Conservation (phyloP, 1,140 invertebrate genomes). For the Delia radicum region DNA sequence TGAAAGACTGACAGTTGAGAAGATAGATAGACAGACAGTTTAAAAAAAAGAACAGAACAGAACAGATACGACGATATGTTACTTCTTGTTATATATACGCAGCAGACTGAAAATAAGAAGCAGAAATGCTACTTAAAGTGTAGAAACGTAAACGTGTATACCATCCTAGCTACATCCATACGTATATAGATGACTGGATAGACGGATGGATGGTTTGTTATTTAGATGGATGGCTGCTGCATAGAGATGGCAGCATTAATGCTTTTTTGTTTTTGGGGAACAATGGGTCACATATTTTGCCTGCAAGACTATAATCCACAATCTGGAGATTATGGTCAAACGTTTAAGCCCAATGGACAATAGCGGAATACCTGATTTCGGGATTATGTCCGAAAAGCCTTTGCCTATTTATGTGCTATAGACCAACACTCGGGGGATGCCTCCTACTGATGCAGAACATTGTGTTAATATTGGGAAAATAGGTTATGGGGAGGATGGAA, state of each 20-base stretch:
- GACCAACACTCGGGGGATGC: too few relatives aligned
- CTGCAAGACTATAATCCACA: too few relatives aligned
- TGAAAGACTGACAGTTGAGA: slow-evolving; percentile 16
- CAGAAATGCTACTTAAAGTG: background rate
- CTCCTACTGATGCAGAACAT: too few relatives aligned
- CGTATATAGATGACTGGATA: background rate
- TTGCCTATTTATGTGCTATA: too few relatives aligned
- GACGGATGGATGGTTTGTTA: slow-evolving; percentile 9
- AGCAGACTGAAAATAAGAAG: background rate
- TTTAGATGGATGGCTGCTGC: slow-evolving; percentile 7
- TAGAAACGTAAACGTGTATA: background rate
- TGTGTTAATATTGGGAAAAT: too few relatives aligned
- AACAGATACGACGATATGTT: background rate
- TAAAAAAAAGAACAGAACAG: background rate
- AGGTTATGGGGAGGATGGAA: too few relatives aligned
- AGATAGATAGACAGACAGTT: slow-evolving; percentile 21
- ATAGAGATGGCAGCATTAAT: background rate
- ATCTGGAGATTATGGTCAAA: too few relatives aligned
- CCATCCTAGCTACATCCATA: background rate
- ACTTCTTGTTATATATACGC: background rate
- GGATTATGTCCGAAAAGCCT: too few relatives aligned
- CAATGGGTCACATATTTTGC: too few relatives aligned
- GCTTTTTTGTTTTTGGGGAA: too few relatives aligned
- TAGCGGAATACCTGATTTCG: too few relatives aligned
- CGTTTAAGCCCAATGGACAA: too few relatives aligned